Evolutionary conservation across 2,888 invertebrate genomes (phyloP).

Genomic region (Branchinecta sandiegonensis): DNA sequence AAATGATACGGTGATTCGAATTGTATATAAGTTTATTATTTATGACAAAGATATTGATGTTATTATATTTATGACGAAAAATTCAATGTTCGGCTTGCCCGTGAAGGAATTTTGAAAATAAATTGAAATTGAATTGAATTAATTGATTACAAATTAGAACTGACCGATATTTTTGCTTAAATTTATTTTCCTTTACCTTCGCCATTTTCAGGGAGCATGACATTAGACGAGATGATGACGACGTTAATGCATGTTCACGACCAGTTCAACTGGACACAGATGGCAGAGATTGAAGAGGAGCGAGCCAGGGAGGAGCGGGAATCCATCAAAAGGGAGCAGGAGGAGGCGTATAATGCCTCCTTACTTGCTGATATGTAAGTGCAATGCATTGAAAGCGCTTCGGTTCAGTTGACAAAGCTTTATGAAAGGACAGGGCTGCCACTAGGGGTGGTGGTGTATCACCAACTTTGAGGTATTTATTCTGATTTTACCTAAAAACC

Average conservation of each 20-base stretch:
- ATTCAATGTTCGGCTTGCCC: too few species aligned
- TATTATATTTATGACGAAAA: too few species aligned
- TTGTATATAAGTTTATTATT: too few species aligned
- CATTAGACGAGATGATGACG: slow-evolving; percentile 73
- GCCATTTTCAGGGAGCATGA: slow-evolving; percentile 51
- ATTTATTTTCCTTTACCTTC: background rate
- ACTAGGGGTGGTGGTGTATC: too few species aligned
- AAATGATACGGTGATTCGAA: too few species aligned
- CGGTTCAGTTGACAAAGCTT: too few species aligned
- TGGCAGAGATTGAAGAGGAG: slow-evolving; percentile 64
- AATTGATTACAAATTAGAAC: background rate
- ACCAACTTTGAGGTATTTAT: too few species aligned
- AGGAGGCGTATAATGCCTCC: slow-evolving; percentile 79
- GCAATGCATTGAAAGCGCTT: background rate
- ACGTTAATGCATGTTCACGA: slow-evolving; percentile 75
- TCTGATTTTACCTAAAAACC: too few species aligned
- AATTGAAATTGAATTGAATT: too few species aligned
- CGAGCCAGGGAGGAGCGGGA: slow-evolving; percentile 76
- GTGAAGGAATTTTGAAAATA: too few species aligned
- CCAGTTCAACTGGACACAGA: slow-evolving; percentile 58
- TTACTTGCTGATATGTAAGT: slow-evolving; percentile 61
- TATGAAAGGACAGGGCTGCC: too few species aligned
- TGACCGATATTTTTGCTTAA: background rate
- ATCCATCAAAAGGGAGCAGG: slow-evolving; percentile 79
- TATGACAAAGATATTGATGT: too few species aligned